Percentiles rank a stretch among this genome's conserved stretches.
phyloP scores from a whole-genome alignment of 1,140 invertebrate species.

The Amphibalanus amphitrite region DNA sequence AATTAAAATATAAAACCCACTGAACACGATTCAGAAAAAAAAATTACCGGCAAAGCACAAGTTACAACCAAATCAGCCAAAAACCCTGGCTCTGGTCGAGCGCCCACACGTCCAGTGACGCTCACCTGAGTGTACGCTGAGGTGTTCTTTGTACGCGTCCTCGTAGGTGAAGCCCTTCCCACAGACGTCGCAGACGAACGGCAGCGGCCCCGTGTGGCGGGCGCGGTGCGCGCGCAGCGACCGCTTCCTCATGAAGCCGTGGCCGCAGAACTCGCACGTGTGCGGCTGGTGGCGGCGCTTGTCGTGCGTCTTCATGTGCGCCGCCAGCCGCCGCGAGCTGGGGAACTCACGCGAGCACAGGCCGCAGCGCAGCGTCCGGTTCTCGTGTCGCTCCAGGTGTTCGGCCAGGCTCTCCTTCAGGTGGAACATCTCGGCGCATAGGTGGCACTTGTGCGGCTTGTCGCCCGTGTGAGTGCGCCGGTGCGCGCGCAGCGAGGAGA shows the following conservation, averaged over 20 bases:
- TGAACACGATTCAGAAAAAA: too few relatives aligned
- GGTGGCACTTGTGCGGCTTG: constrained; percentile 26
- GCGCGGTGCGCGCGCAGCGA: constrained; percentile 35
- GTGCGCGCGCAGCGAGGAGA: constrained; percentile 21
- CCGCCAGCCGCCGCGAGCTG: neutral
- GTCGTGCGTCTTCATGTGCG: neutral
- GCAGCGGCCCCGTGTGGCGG: constrained; percentile 38
- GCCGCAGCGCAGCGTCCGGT: neutral
- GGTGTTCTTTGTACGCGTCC: constrained; percentile 17
- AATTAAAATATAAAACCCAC: too few relatives aligned
- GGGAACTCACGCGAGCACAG: neutral
- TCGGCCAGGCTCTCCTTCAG: neutral
- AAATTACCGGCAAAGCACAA: too few relatives aligned
- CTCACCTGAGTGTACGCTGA: neutral
- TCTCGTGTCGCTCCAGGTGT: neutral
- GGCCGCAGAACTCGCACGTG: constrained; percentile 13
- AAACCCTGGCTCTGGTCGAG: too few relatives aligned
- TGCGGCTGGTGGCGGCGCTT: neutral
- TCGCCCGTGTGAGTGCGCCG: constrained; percentile 26
- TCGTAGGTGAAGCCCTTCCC: constrained; percentile 29
- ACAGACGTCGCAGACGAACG: constrained; percentile 36
- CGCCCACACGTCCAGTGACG: too few relatives aligned
- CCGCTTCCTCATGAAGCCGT: constrained; percentile 18
- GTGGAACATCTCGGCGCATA: constrained; percentile 28
- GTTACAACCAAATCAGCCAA: too few relatives aligned